Base-by-base conservation (phyloP, 2,888 invertebrate species). In the Chrysomela aeneicollis region DNA sequence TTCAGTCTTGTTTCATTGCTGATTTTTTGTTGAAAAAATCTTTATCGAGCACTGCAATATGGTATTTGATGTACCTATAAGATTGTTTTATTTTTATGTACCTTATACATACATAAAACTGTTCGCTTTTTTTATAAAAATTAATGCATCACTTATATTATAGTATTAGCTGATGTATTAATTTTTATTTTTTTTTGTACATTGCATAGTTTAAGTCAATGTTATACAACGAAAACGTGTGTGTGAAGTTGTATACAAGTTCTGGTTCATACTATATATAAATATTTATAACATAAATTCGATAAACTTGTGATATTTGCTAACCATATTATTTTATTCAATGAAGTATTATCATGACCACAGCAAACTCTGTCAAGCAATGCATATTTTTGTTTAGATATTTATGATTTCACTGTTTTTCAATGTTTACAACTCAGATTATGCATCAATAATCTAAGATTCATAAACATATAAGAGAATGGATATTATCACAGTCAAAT, bases 91-190 rank as follows among this genome's bases (percentile, higher is more conserved):
- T 47, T 59, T 37, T 60, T 60, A 60, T 60, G 60, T 60, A 60
- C 60, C 52, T 60, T 42, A 47, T 61, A 61, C 61, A 61, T 55
- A 61, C 53, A 61, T 55, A 47, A 61, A 54, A 22, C n/a, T n/a
- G 3, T 42, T 10, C 12, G 12, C 42, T 15, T 3, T 42, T n/a
- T 15, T 15, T 42, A 42, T 26, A n/a, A 42, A 42, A 42, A 42
- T 42, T 42, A 15, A 42, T 42, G 42, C 42, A 42, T 42, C 42
- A 42, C 42, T 42, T 10, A 26, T 26, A n/a, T n/a, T n/a, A n/a
- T n/a, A 26, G 3, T 26, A 35, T 2, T 9, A 35, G 12, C 10
- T 35, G 35, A 42, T 42, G 42, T 42, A 42, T 42, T 15, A 42
- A 15, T 42, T 42, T 42, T 42, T 15, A 42, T 15, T 10, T 35